These are phyloP conservation scores for Bombycilla garrulus DNA, from an alignment of 2,113 vertebrate species.

Conservation along the genomic window DNA sequence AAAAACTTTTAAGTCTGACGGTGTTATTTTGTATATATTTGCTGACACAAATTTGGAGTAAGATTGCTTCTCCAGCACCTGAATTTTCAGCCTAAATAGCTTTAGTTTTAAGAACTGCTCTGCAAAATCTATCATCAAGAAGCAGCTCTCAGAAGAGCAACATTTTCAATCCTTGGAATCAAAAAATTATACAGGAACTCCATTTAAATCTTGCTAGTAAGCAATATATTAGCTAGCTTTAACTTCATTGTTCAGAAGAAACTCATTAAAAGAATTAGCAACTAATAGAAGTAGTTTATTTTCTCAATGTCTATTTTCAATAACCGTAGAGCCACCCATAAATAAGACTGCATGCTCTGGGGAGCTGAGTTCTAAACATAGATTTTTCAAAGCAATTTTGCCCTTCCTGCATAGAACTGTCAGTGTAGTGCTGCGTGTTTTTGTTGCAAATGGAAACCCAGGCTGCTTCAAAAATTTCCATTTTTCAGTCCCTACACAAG, in stretches of 20 bases:
- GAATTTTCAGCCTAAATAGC: not conserved
- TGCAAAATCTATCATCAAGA: not conserved
- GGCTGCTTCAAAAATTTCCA: not conserved
- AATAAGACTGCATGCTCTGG: not conserved
- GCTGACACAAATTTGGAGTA: not conserved
- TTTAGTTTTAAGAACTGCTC: not conserved
- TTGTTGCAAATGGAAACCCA: not conserved
- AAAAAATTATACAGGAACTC: not conserved
- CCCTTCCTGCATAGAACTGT: not conserved
- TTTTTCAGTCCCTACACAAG: not conserved
- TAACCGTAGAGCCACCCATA: not conserved
- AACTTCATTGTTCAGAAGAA: not conserved
- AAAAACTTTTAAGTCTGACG: not conserved
- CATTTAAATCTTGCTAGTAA: not conserved
- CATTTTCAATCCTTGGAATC: not conserved
- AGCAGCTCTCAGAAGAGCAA: not conserved
- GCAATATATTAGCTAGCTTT: not conserved
- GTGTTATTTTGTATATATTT: not conserved
- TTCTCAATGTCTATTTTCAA: not conserved
- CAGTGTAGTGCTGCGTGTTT: fast-evolving
- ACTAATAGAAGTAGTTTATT: not conserved
- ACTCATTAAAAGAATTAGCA: not conserved
- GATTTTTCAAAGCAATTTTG: not conserved
- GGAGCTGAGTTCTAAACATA: not conserved
- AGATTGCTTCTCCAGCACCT: not conserved